phyloP scores from a whole-genome alignment of 2,113 vertebrate genomes.

The Physeter macrocephalus region DNA sequence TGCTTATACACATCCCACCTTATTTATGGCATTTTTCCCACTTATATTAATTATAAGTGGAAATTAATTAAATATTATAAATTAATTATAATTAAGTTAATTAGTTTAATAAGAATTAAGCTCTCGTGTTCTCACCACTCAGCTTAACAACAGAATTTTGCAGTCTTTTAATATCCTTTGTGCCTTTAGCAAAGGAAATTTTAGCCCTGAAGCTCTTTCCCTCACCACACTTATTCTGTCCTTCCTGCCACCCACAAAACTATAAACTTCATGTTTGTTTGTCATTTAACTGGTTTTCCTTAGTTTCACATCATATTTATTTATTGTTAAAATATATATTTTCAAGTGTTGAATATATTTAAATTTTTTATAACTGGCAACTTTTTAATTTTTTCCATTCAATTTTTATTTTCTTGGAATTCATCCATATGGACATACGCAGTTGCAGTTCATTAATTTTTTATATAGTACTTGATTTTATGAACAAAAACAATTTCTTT shows the following conservation, averaged over 20 bases:
- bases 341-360: not conserved
- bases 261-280: not conserved
- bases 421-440: not conserved
- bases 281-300: not conserved
- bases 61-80: not conserved
- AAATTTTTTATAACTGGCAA: not conserved
- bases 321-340: not conserved
- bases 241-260: not conserved
- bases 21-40: not conserved
- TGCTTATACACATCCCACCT: not conserved
- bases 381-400: not conserved
- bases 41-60: not conserved
- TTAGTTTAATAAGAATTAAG: not conserved
- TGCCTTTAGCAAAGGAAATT: not conserved
- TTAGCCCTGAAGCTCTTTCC: not conserved
- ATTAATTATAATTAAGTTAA: not conserved
- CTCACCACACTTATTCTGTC: not conserved
- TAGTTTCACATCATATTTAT: not conserved
- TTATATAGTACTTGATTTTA: not conserved
- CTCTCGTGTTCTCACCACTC: not conserved
- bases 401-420: not conserved
- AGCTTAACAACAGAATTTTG: not conserved
- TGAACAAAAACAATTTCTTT: not conserved
- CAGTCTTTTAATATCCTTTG: not conserved
- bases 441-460: not conserved